Evolutionary conservation across 2,113 vertebrate species (phyloP).

Genomic region (Ginglymostoma cirratum): DNA sequence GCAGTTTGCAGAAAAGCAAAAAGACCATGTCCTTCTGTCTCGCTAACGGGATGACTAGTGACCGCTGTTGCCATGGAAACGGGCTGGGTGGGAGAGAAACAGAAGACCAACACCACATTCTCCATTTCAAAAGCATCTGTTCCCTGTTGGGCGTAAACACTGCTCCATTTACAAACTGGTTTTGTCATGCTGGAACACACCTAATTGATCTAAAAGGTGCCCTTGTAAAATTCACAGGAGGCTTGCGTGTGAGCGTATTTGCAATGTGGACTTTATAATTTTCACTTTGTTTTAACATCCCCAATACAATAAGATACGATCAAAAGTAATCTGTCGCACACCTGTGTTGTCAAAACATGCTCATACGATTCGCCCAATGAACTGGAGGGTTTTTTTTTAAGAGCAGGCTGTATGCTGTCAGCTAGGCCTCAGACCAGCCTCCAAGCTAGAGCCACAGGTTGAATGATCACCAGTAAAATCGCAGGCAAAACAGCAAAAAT

Average conservation of each 20-base stretch:
- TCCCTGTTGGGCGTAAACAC: background rate
- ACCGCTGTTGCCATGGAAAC: background rate
- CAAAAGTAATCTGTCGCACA: background rate
- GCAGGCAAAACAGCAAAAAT: too few relatives aligned
- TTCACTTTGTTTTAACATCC: background rate
- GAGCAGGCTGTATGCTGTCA: background rate
- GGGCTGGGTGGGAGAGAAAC: background rate
- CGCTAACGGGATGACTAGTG: background rate
- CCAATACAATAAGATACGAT: background rate
- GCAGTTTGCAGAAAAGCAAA: background rate
- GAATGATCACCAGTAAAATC: too few relatives aligned
- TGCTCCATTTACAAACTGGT: background rate
- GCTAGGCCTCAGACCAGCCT: too few relatives aligned
- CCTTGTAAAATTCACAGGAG: background rate
- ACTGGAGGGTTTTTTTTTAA: background rate
- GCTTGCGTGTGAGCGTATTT: background rate
- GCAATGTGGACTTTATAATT: background rate
- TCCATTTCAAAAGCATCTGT: background rate
- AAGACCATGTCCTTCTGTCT: fast-evolving
- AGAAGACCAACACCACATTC: background rate
- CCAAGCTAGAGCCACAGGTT: too few relatives aligned
- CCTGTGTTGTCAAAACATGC: background rate
- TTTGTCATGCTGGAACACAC: background rate
- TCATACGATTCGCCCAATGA: background rate
- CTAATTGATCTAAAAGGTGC: background rate